Percentiles rank a stretch among this genome's conserved stretches.
Evolutionary conservation across 2,888 invertebrate species (phyloP).

Genomic region (Pardosa pseudoannulata): DNA sequence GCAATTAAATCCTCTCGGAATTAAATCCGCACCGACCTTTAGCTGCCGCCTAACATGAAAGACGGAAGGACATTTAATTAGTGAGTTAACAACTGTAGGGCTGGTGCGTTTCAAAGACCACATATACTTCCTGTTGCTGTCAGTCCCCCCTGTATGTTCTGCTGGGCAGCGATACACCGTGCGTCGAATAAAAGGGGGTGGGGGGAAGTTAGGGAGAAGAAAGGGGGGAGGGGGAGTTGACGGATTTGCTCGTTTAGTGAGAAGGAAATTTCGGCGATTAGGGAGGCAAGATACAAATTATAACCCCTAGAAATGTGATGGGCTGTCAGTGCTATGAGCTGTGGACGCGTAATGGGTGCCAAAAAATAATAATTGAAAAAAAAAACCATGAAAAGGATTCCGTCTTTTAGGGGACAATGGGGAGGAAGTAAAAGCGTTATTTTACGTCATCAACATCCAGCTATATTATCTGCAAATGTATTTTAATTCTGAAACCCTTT

Average conservation of each 20-base stretch:
- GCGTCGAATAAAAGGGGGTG: slow-evolving; percentile 13
- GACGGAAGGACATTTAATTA: slow-evolving; percentile 67
- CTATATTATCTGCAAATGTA: too few relatives aligned
- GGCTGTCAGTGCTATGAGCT: background rate
- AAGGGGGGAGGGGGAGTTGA: slow-evolving; percentile 5
- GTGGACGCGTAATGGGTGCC: too few relatives aligned
- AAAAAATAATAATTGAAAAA: too few relatives aligned
- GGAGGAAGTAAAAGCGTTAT: too few relatives aligned
- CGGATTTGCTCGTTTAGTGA: slow-evolving; percentile 33
- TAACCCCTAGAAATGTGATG: background rate
- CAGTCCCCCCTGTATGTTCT: slow-evolving; percentile 23
- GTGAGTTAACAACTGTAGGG: slow-evolving; percentile 60
- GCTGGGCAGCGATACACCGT: slow-evolving; percentile 20
- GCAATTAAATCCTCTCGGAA: slow-evolving; percentile 66
- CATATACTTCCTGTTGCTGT: slow-evolving; percentile 26
- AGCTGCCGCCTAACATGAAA: slow-evolving; percentile 11
- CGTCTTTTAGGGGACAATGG: too few relatives aligned
- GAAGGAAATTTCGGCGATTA: slow-evolving; percentile 51
- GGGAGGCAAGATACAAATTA: slow-evolving; percentile 33
- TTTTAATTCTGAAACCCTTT: too few relatives aligned
- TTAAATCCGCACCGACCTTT: slow-evolving; percentile 66
- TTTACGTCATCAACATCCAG: too few relatives aligned
- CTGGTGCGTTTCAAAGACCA: background rate
- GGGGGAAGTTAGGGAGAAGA: slow-evolving; percentile 29
- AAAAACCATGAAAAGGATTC: too few relatives aligned